These are phyloP conservation scores for Tauraco erythrolophus DNA, from an alignment of 2,113 vertebrate species.

Conservation along the genomic window DNA sequence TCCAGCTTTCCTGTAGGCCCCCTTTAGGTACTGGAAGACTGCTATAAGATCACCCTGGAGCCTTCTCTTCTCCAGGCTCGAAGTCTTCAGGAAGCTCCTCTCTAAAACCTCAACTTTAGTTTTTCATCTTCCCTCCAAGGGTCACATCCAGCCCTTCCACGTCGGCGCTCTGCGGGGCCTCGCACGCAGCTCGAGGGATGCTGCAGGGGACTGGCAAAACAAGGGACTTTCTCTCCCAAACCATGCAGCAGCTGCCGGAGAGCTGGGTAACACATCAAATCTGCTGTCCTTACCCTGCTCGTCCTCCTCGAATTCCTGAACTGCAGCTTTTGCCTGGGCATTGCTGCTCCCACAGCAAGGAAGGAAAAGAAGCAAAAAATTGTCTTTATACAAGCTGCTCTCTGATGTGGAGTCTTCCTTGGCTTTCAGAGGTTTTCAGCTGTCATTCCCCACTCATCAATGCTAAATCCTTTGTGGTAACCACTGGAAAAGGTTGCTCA, in stretches of 20 bases:
- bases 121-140: background rate
- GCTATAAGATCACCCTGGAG: no score
- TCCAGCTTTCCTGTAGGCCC: no score
- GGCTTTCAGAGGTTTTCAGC: background rate
- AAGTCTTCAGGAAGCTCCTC: background rate
- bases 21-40: no score
- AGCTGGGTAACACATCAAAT: background rate
- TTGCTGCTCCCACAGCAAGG: background rate
- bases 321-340: background rate
- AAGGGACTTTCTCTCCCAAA: background rate
- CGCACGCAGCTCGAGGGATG: background rate
- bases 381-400: background rate
- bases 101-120: background rate
- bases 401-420: background rate
- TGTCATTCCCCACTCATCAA: background rate
- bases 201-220: background rate
- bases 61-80: no score
- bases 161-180: background rate
- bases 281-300: background rate
- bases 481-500: background rate
- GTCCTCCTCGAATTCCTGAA: background rate
- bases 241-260: background rate
- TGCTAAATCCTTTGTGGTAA: background rate
- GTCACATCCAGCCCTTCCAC: background rate
- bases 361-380: background rate